Conservation (phyloP, 2,888 invertebrate species). For the Dasypolia templi region DNA sequence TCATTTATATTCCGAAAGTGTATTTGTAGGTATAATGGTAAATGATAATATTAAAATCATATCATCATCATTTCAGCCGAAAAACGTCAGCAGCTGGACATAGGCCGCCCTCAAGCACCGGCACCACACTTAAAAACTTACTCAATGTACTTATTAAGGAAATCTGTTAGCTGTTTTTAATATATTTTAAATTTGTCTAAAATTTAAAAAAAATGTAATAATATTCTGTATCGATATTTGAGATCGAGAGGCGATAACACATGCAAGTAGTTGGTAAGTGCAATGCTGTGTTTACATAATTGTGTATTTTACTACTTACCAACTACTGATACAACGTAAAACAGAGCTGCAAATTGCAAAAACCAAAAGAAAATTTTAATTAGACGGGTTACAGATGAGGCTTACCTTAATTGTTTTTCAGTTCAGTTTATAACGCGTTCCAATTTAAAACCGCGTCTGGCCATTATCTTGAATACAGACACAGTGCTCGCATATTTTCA, state of each 20-base stretch:
- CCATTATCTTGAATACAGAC: neutral
- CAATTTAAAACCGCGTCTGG: neutral
- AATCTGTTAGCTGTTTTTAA: too few species aligned
- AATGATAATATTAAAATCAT: neutral
- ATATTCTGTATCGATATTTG: neutral
- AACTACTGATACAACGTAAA: too few species aligned
- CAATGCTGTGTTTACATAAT: neutral
- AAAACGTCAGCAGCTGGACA: too few species aligned
- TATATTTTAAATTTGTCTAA: too few species aligned
- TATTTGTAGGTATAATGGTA: neutral
- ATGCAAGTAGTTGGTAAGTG: neutral
- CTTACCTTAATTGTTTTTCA: too few species aligned
- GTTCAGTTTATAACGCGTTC: neutral
- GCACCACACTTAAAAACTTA: neutral
- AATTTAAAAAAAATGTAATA: neutral
- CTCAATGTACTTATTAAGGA: neutral
- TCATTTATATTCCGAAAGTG: neutral
- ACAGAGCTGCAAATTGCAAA: too few species aligned
- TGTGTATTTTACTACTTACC: neutral
- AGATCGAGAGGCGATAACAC: neutral
- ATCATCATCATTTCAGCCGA: too few species aligned
- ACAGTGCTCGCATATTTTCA: constrained; percentile 15
- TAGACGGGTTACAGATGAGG: too few species aligned
- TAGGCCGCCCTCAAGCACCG: too few species aligned
- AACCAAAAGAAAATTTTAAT: too few species aligned